Evolutionary conservation across 35 echinoderm and acorn worm genomes (phyloP).

Genomic region (Ophioderma brevispina): DNA sequence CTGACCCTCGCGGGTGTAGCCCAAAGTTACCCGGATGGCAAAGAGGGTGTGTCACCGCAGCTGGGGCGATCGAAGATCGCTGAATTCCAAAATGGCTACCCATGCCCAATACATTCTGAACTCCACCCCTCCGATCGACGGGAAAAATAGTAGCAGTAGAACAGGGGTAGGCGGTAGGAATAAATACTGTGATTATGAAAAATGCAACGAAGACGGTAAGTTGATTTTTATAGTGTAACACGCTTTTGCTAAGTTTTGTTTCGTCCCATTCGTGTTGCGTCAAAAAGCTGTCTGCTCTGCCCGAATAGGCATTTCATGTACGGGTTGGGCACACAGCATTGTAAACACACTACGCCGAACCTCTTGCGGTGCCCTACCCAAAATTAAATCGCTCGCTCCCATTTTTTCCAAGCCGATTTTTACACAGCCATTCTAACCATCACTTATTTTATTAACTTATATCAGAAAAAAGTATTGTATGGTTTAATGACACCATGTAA

Average conservation of each 20-base stretch:
- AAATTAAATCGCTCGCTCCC: not conserved
- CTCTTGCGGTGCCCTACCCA: not conserved
- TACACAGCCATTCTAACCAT: too few species aligned
- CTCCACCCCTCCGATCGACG: slow-evolving; percentile 43
- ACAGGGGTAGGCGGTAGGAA: slow-evolving; percentile 39
- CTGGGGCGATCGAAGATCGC: not conserved
- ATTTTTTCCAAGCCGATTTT: not conserved
- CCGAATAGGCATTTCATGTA: not conserved
- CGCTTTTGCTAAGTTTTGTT: not conserved
- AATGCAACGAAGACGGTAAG: slow-evolving; percentile 74
- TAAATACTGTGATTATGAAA: slow-evolving; percentile 65
- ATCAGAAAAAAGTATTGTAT: too few species aligned
- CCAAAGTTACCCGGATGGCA: not conserved
- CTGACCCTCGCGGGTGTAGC: not conserved
- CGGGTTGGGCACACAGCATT: slow-evolving; percentile 10
- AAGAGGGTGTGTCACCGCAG: not conserved
- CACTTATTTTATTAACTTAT: too few species aligned
- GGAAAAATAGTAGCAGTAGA: slow-evolving; percentile 8
- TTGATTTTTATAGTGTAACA: not conserved
- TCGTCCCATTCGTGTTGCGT: not conserved
- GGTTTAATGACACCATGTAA: too few species aligned
- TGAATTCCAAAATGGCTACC: slow-evolving; percentile 9
- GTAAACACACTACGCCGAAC: not conserved
- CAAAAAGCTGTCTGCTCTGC: not conserved
- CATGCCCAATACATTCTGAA: not conserved